These are phyloP conservation scores for Manduca sexta DNA, from an alignment of 1,140 invertebrate species.

Conservation along the genomic window DNA sequence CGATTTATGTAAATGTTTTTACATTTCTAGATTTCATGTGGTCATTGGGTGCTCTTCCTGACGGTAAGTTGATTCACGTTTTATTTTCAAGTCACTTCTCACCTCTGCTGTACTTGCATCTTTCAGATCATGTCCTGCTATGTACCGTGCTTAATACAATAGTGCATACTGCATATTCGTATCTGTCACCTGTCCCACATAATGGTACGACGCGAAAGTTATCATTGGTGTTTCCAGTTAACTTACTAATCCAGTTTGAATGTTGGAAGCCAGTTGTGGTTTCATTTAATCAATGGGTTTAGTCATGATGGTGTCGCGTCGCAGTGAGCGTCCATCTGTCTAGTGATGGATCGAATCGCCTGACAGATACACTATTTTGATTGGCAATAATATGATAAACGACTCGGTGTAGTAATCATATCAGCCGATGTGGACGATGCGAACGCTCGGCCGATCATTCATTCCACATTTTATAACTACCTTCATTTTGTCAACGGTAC, in stretches of 20 bases:
- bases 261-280: slow-evolving; percentile 32
- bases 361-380: slow-evolving; percentile 73
- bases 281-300: slow-evolving; percentile 45
- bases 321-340: slow-evolving; percentile 34
- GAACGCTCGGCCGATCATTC: slow-evolving; percentile 42
- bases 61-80: slow-evolving; percentile 83
- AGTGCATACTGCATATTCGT: neutral
- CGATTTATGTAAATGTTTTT: slow-evolving; percentile 78
- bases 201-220: slow-evolving; percentile 33
- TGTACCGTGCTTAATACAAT: neutral
- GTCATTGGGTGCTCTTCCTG: slow-evolving; percentile 96
- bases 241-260: slow-evolving; percentile 38
- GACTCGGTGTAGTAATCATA: slow-evolving; percentile 62
- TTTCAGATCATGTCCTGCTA: slow-evolving; percentile 30
- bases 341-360: slow-evolving; percentile 61
- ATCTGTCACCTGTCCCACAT: slow-evolving; percentile 16
- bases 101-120: slow-evolving; percentile 33
- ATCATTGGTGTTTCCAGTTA: slow-evolving; percentile 37
- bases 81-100: slow-evolving; percentile 47
- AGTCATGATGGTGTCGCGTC: slow-evolving; percentile 9
- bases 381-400: slow-evolving; percentile 72
- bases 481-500: slow-evolving; percentile 37
- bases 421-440: slow-evolving; percentile 50
- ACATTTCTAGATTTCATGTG: slow-evolving; percentile 97
- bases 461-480: slow-evolving; percentile 50